These are phyloP conservation scores for Diogma glabrata DNA, from an alignment of 2,888 invertebrate species.

Conservation along the genomic window DNA sequence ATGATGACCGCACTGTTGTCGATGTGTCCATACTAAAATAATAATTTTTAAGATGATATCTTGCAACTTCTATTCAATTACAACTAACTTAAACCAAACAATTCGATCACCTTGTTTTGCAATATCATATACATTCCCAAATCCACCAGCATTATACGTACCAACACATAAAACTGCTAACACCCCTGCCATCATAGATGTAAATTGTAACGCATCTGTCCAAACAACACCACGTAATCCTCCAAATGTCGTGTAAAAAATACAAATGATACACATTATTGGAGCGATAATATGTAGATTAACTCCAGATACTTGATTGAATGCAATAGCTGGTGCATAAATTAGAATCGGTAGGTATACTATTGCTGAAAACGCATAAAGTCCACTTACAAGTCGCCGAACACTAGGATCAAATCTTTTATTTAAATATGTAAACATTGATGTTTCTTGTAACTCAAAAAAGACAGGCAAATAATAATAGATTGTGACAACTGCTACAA, in stretches of 20 bases:
- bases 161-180: constrained; percentile 47
- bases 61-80: not conserved
- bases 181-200: constrained; percentile 43
- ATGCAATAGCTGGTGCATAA: constrained; percentile 57
- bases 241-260: constrained; percentile 63
- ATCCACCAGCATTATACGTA: constrained; percentile 41
- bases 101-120: constrained; percentile 44
- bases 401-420: constrained; percentile 49
- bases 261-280: constrained; percentile 56
- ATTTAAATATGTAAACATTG: constrained; percentile 57
- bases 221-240: constrained; percentile 48
- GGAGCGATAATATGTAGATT: constrained; percentile 52
- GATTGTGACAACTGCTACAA: constrained; percentile 18
- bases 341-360: constrained; percentile 53
- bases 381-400: constrained; percentile 45
- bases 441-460: constrained; percentile 54
- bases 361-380: constrained; percentile 46
- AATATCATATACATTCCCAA: constrained; percentile 44
- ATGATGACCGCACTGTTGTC: constrained; percentile 45
- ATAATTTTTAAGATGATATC: not conserved
- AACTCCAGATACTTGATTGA: constrained; percentile 58
- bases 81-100: constrained; percentile 47
- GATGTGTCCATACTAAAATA: constrained; percentile 45
- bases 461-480: constrained; percentile 50
- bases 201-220: constrained; percentile 47